Percentiles rank a stretch among this genome's conserved stretches.
Evolutionary conservation across 2,113 vertebrate species (phyloP).

Genomic region (Ceyx margarethae): DNA sequence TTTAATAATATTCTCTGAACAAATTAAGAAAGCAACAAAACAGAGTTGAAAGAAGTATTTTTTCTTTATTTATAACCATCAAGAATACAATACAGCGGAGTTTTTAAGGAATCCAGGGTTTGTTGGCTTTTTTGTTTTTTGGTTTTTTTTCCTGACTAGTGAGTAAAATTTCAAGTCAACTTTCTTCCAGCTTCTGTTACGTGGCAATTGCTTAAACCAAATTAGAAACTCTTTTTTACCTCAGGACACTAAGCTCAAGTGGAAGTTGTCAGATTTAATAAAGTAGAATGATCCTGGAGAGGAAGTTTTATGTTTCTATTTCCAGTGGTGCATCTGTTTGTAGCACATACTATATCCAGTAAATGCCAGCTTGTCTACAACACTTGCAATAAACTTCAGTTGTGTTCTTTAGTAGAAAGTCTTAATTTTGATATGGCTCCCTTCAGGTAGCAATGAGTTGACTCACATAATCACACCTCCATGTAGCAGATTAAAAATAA

Average conservation of each 20-base stretch:
- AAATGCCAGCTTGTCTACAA: constrained; percentile 60
- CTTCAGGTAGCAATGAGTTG: constrained; percentile 73
- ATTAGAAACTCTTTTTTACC: constrained; percentile 39
- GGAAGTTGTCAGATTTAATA: constrained; percentile 69
- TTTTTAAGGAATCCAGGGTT: too few relatives aligned
- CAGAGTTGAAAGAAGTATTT: background rate
- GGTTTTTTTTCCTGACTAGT: background rate
- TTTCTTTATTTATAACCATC: background rate
- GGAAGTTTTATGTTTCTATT: constrained; percentile 60
- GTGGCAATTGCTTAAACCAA: constrained; percentile 52
- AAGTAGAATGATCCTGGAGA: constrained; percentile 49
- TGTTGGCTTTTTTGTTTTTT: too few relatives aligned
- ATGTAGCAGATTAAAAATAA: constrained; percentile 68
- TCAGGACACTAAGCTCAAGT: constrained; percentile 42
- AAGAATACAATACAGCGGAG: too few relatives aligned
- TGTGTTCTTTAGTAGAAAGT: constrained; percentile 70
- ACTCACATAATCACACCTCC: constrained; percentile 70
- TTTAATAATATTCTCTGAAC: background rate
- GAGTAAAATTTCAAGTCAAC: constrained; percentile 45
- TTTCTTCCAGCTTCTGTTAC: constrained; percentile 9
- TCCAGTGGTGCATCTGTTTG: constrained; percentile 70
- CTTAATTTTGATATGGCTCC: constrained; percentile 75
- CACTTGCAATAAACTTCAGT: constrained; percentile 70
- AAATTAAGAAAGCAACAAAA: constrained; percentile 5
- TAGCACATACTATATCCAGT: constrained; percentile 30